phyloP scores from a whole-genome alignment of 2,113 vertebrate genomes.

The Catharus minimus region DNA sequence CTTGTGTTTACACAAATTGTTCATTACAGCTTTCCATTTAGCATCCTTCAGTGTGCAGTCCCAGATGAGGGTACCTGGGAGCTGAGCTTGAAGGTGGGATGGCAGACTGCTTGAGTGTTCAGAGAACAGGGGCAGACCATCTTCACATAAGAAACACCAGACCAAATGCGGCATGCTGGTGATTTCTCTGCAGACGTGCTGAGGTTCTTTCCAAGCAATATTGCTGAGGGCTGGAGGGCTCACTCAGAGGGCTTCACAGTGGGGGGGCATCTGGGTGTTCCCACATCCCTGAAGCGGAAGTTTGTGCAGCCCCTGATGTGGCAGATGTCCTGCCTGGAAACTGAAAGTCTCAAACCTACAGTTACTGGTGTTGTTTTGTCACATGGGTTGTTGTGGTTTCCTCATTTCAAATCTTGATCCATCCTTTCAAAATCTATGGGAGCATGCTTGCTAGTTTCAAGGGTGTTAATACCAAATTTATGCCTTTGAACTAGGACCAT shows the following conservation, averaged over 20 bases:
- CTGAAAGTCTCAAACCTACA: not conserved
- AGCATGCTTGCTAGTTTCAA: not conserved
- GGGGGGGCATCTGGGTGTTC: not conserved
- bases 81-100: not conserved
- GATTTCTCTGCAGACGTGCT: not conserved
- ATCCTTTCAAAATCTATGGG: not conserved
- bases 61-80: not conserved
- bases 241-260: not conserved
- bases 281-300: fast-evolving
- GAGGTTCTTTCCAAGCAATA: fast-evolving
- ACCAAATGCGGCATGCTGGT: fast-evolving
- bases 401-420: not conserved
- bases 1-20: not conserved
- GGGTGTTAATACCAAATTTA: not conserved
- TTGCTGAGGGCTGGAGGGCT: not conserved
- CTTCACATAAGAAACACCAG: fast-evolving
- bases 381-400: fast-evolving
- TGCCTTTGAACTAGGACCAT: not conserved
- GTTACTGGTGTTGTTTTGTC: not conserved
- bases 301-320: not conserved
- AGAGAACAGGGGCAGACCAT: too few species aligned
- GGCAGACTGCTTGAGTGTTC: not conserved
- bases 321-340: not conserved
- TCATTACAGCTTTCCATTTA: not conserved
- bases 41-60: not conserved